Conservation (phyloP, 2,113 vertebrate species). For the Piprites chloris region DNA sequence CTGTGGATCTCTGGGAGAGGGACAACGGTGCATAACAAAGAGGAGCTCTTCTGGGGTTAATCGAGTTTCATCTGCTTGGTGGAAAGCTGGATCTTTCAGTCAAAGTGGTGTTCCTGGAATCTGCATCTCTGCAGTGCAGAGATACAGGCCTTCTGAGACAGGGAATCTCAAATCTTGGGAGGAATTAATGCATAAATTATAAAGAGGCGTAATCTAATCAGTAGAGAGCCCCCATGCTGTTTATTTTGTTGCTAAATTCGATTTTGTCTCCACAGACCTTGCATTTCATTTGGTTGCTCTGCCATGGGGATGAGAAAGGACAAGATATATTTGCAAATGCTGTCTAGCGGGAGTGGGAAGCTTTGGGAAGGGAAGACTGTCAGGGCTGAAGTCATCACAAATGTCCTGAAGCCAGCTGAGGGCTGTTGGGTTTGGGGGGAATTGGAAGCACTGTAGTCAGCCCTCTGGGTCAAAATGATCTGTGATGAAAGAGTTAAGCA, state of each 20-base stretch:
- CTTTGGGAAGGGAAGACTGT: neutral
- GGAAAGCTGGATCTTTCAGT: neutral
- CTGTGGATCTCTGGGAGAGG: neutral
- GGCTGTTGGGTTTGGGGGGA: neutral
- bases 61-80: neutral
- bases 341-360: neutral
- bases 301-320: neutral
- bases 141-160: neutral
- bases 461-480: neutral
- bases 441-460: neutral
- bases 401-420: neutral
- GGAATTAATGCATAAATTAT: constrained; percentile 43
- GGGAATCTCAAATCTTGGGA: neutral
- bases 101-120: neutral
- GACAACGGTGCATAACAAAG: neutral
- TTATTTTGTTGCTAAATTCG: constrained; percentile 43
- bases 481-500: neutral
- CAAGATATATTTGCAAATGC: neutral
- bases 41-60: neutral
- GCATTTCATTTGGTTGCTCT: constrained; percentile 13
- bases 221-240: constrained; percentile 28
- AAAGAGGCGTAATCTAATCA: constrained; percentile 13
- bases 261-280: constrained; percentile 32
- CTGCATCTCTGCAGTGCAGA: constrained; percentile 3
- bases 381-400: neutral